Base-by-base conservation (phyloP, 2,888 invertebrate genomes). In the Antheraea assamensis region DNA sequence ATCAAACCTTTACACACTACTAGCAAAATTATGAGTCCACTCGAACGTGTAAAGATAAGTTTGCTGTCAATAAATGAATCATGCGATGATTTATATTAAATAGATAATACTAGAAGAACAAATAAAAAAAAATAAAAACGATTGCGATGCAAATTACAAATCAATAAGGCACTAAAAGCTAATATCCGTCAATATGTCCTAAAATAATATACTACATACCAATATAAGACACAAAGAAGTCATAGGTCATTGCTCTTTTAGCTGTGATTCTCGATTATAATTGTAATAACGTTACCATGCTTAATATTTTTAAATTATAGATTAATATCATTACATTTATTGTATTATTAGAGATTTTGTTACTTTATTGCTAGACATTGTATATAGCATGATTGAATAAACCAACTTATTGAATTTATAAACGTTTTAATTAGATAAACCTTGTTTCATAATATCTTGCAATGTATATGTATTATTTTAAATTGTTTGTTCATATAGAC, bases 1-100 rank as follows among this genome's bases (percentile, higher is more conserved):
- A 87, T 88, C 86, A 85, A 83, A 86, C 82, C 80, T 83, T 84
- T 86, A 85, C 80, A 83, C 81, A 81, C 81, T 80, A 77, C 80
- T 82, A 77, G 81, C 79, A 85, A 84, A 85, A 89, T 88, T 85
- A 87, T 86, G 82, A 87, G 86, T 84, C 85, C 87, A 88, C 85
- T 86, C 85, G 77, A 86, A 87, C 82, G 87, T 86, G 80, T 79
- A 84, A 77, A 87, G 88, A 88, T 88, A 88, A 87, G 82, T 80
- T 76, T 80, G 75, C 76, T 71, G 74, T 61, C 78, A 80, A 81
- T 78, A 79, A 78, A 73, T 78, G 73, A 76, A 75, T 73, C 31
- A 71, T 78, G 47, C 66, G 55, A 58, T 35, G 35, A 52, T 35
- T 58, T 21, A 31, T 31, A 35, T 71, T 58, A 52, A 71, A 58